These are phyloP conservation scores for Cheiracanthium punctorium DNA, from an alignment of 2,888 invertebrate genomes.

Conservation along the genomic window DNA sequence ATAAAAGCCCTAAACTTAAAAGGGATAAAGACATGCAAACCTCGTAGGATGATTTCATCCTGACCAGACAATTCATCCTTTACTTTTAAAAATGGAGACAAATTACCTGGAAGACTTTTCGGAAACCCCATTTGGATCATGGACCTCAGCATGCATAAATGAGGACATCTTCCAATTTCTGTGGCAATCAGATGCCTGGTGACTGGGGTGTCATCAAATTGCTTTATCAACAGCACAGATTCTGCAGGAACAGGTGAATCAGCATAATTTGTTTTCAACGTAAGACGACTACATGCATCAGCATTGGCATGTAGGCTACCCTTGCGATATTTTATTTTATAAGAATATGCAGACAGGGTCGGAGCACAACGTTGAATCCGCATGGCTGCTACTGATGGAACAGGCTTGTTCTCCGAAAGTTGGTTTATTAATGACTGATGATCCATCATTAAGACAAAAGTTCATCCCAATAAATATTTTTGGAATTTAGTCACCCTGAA, in stretches of 20 bases:
- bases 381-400: slow-evolving; percentile 72
- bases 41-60: not conserved
- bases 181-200: not conserved
- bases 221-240: no score
- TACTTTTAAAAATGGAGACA: not conserved
- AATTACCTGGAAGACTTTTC: not conserved
- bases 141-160: not conserved
- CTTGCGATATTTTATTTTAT: slow-evolving; percentile 73
- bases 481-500: no score
- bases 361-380: slow-evolving; percentile 70
- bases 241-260: no score
- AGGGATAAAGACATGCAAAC: not conserved
- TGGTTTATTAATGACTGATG: slow-evolving; percentile 75
- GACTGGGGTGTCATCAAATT: no score
- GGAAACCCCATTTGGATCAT: not conserved
- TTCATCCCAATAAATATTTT: no score
- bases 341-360: slow-evolving; percentile 74
- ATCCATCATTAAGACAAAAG: no score
- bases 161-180: not conserved
- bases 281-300: slow-evolving; percentile 74
- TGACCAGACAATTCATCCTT: not conserved
- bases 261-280: not conserved
- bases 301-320: slow-evolving; percentile 73
- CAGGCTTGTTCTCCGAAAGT: not conserved
- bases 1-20: not conserved